Conservation (phyloP, 2,113 vertebrate genomes). For the Tragelaphus scriptus region DNA sequence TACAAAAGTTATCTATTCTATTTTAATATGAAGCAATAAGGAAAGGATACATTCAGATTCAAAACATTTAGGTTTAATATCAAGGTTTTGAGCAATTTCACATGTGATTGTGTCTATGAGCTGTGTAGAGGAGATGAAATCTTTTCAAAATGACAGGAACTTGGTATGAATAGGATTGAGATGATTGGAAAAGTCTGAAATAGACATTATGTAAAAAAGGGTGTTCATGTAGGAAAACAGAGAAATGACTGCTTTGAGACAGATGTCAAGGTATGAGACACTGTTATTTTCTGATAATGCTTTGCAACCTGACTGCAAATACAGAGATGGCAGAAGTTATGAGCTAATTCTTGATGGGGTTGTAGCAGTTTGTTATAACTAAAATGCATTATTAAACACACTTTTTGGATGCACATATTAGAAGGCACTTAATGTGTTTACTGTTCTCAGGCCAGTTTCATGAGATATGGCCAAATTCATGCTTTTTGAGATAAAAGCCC, state of each 20-base stretch:
- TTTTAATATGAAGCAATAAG: neutral
- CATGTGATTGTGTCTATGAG: neutral
- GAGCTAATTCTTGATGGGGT: neutral
- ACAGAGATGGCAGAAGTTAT: neutral
- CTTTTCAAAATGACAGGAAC: neutral
- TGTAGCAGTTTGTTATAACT: neutral
- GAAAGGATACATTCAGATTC: neutral
- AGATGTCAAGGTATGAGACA: neutral
- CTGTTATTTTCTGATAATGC: neutral
- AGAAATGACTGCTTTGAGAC: neutral
- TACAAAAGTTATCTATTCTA: neutral
- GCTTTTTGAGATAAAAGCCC: neutral
- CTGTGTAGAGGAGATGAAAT: neutral
- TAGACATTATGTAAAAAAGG: neutral
- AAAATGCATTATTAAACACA: neutral
- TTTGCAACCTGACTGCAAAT: neutral
- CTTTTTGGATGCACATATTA: fast-evolving
- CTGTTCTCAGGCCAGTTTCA: neutral
- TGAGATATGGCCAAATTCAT: neutral
- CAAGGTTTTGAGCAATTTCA: neutral
- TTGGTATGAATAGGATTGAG: neutral
- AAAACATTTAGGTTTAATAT: neutral
- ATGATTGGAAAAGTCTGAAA: neutral
- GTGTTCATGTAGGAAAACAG: neutral
- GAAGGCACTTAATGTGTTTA: neutral